These are phyloP conservation scores for Lumbricus terrestris DNA, from an alignment of 2,888 invertebrate species.

Conservation along the genomic window DNA sequence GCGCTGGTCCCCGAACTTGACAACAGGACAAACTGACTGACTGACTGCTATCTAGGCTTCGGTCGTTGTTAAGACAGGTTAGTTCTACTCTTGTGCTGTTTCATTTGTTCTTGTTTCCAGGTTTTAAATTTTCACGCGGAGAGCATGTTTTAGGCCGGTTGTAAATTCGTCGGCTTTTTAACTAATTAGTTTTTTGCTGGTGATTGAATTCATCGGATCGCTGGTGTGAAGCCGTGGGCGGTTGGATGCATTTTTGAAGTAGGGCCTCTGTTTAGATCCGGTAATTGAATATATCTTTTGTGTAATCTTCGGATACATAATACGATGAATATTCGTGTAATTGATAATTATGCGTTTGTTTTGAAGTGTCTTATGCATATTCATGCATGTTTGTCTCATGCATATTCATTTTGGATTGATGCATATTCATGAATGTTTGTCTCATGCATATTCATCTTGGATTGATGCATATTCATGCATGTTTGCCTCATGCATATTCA, in stretches of 20 bases:
- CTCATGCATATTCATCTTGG: too few species aligned
- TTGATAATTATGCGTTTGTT: background rate
- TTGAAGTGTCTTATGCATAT: background rate
- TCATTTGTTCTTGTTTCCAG: background rate
- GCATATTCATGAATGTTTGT: background rate
- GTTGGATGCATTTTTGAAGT: background rate
- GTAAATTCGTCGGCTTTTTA: background rate
- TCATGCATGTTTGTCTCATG: background rate
- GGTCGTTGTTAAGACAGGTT: background rate
- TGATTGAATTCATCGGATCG: background rate
- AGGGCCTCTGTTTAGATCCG: background rate
- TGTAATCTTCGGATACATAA: background rate
- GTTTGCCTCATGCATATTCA: background rate
- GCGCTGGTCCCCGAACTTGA: background rate
- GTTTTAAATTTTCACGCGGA: background rate
- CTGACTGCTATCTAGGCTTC: background rate
- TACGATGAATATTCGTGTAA: background rate
- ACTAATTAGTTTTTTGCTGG: background rate
- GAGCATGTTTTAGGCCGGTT: background rate
- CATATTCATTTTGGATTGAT: too few species aligned
- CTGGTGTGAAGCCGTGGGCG: background rate
- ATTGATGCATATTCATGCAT: too few species aligned
- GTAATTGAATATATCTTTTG: background rate
- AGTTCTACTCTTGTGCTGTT: background rate
- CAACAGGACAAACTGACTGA: background rate